A percentile compares a stretch with the other conserved stretches of the same genome.
Conservation (phyloP, 2,888 invertebrate genomes). For the Stegophylla sp. region DNA sequence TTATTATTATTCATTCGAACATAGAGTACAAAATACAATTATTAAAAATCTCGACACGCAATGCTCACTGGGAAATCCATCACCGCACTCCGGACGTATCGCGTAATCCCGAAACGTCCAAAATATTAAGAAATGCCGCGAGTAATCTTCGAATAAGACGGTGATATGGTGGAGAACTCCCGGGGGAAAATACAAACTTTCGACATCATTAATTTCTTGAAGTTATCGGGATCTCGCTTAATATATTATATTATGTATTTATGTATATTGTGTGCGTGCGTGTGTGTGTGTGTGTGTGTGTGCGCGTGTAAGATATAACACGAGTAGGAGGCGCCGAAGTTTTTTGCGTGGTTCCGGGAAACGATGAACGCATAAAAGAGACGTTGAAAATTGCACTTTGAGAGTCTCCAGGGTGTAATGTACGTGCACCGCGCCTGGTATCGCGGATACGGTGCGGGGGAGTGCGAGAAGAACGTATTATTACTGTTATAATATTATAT, state of each 20-base stretch:
- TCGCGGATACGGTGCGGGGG: background rate
- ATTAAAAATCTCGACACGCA: background rate
- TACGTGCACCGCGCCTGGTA: no score
- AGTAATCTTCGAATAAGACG: background rate
- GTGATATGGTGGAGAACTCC: background rate
- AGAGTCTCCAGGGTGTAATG: background rate
- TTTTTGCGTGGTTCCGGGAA: background rate
- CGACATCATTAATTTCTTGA: slow-evolving; percentile 34
- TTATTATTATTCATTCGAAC: background rate
- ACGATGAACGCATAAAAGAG: background rate
- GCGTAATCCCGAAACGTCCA: background rate
- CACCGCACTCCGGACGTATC: background rate
- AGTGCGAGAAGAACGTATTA: background rate
- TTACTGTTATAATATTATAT: no score
- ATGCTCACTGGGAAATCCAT: slow-evolving; percentile 5
- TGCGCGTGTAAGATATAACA: background rate
- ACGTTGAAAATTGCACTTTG: background rate
- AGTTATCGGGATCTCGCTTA: slow-evolving; percentile 12
- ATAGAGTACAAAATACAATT: background rate
- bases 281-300: no score
- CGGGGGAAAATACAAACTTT: slow-evolving; percentile 6
- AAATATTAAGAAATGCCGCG: slow-evolving; percentile 10
- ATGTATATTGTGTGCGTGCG: no score
- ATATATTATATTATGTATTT: no score
- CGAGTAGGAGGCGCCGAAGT: background rate